Base-by-base conservation (phyloP, 2,888 invertebrate species). In the Ommatoiulus sabulosus region DNA sequence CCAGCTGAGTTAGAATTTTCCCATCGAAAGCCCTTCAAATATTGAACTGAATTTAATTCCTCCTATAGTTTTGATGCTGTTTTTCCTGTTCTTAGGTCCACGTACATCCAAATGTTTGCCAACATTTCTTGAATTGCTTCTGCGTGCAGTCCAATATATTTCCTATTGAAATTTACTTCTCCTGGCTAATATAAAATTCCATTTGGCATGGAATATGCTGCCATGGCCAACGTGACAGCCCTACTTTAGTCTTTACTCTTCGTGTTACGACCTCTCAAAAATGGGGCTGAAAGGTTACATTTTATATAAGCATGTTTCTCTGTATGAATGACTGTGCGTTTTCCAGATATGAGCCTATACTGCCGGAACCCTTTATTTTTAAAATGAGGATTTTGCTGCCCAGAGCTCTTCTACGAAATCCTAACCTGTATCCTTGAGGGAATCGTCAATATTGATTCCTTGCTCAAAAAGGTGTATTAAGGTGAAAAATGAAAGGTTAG, bases 231-330 rank as follows among this genome's bases (percentile, higher is more conserved):
- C 80, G 12, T 35, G 80, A 35, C 80, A 80, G 24, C 35, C 80
- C 12, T 80, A 15, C 12, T 80, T 80, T 80, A 80, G 80, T 80
- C 80, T 80, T 80, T 24, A 80, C 80, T 80, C 80, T 24, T 80
- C 80, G 35, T 80, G 80, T 80, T 80, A 80, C 80, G 80, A 80
- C 80, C 80, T 80, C 80, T 35, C 80, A 80, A 80, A 80, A 80
- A 80, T 80, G 80, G 80, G 80, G 80, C 80, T 80, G 80, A 80
- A 80, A 80, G 80, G 80, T 80, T 80, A 12, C 80, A 35, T 80
- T 80, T 80, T 35, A 80, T 80, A 80, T 35, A 80, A 80, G 35
- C 35, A 35, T 80, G 80, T 80, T 80, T 80, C 12, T 35, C 35
- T 8, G 35, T 80, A 80, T 80, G 80, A 80, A 35, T 80, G 80